Conservation (phyloP, 1,140 invertebrate genomes). For the Drosophila lini region DNA sequence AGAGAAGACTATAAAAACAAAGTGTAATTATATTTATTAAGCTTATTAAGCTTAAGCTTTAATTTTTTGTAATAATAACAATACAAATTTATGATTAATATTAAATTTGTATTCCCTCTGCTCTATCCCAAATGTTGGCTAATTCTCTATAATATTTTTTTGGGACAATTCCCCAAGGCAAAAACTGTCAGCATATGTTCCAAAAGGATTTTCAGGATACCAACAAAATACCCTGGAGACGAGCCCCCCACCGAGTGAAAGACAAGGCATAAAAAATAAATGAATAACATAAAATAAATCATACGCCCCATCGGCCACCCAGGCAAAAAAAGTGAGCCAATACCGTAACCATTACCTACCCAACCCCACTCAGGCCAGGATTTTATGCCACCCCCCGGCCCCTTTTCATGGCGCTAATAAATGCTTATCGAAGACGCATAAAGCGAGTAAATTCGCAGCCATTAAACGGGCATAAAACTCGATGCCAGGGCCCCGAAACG, state of each 20-base stretch:
- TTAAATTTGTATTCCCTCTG: neutral
- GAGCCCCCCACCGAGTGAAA: conserved; percentile 1
- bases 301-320: conserved; percentile 76
- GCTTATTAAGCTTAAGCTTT: too few relatives aligned
- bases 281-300: conserved; percentile 80
- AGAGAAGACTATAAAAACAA: neutral
- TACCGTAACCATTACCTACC: conserved; percentile 63
- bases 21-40: too few relatives aligned
- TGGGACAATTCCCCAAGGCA: neutral
- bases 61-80: neutral
- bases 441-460: conserved; percentile 81
- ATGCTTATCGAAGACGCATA: conserved; percentile 81
- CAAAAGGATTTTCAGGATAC: conserved; percentile 29
- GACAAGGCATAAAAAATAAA: conserved; percentile 62
- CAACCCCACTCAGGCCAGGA: neutral
- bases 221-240: conserved; percentile 28
- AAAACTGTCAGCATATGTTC: conserved; percentile 65
- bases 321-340: conserved; percentile 61
- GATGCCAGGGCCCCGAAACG: conserved; percentile 44
- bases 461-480: conserved; percentile 81
- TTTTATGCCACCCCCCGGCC: neutral
- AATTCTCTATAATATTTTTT: conserved; percentile 29
- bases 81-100: neutral
- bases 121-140: neutral
- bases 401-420: conserved; percentile 72